Base-by-base conservation (phyloP, 2,888 invertebrate species). In the Cactoblastis cactorum region DNA sequence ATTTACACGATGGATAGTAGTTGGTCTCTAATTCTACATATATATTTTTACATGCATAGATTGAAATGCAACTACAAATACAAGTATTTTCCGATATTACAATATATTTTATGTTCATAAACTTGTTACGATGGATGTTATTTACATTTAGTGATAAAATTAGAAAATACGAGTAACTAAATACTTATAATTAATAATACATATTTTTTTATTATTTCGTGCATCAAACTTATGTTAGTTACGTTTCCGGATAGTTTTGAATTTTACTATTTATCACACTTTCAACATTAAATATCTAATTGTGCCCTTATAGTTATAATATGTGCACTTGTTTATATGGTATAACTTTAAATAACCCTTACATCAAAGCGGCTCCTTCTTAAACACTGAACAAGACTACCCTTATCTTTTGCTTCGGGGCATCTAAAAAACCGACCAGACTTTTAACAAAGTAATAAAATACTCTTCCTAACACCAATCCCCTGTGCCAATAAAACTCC, bases 371-470 rank as follows among this genome's bases (percentile, higher is more conserved):
- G 24, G 56, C 41, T 51, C 54, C 55, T 56, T 55, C 55, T 65
- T 79, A 77, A 57, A 78, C 61, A 59, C 71, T 78, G 67, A 79
- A 66, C 58, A 79, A 66, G 65, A 77, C 57, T 55, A 79, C 68
- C 59, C 69, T 79, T 64, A 78, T 66, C 67, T 72, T 80, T 71
- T 69, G 69, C 73, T 78, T 81, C 64, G 64, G 50, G 50, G 67
- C 52, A 67, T 80, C 83, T 84, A 83, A 51, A 78, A 80, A 66
- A 46, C 57, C 62, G 64, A 61, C 32, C 43, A 53, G 17, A 32
- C 48, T 52, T 35, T n/a, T 41, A 34, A 47, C 11, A n/a, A 48
- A 28, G 8, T 22, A 35, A 45, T 15, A 38, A 41, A 46, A 15
- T 34, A 19, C 28, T 28, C 37, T 38, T 24, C 45, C 22, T 12